phyloP scores from a whole-genome alignment of 2,888 invertebrate species.

The Idaea biselata region DNA sequence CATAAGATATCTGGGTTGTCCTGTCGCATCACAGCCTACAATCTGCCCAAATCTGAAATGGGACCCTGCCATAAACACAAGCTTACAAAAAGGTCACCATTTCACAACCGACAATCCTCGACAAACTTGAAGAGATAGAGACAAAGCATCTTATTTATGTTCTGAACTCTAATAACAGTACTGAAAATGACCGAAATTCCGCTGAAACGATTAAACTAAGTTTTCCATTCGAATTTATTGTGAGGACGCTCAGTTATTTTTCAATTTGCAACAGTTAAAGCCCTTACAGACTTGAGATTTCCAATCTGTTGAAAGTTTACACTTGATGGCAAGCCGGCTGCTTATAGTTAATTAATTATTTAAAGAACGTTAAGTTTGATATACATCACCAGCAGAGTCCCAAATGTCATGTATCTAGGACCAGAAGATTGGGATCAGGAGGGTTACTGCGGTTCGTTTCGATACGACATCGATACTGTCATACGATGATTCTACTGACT shows the following conservation, averaged over 20 bases:
- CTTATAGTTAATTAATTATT: too few relatives aligned
- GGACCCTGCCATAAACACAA: background rate
- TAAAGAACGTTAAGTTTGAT: too few relatives aligned
- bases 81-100: background rate
- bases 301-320: background rate
- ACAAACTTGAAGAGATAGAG: constrained; percentile 2
- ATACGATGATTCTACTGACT: too few relatives aligned
- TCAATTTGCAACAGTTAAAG: constrained; percentile 66
- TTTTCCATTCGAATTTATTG: constrained; percentile 61
- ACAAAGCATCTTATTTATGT: constrained; percentile 44
- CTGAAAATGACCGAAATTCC: constrained; percentile 56
- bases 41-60: background rate
- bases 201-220: constrained; percentile 57
- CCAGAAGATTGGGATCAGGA: too few relatives aligned
- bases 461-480: too few relatives aligned
- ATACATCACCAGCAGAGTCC: too few relatives aligned
- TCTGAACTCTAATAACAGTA: constrained; percentile 48
- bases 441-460: too few relatives aligned
- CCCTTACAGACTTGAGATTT: constrained; percentile 40
- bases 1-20: background rate
- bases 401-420: too few relatives aligned
- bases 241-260: constrained; percentile 72
- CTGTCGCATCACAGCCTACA: background rate
- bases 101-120: constrained; percentile 9
- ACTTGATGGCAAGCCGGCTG: background rate